Evolutionary conservation across 2,113 vertebrate genomes (phyloP).

Genomic region (Bos javanicus): DNA sequence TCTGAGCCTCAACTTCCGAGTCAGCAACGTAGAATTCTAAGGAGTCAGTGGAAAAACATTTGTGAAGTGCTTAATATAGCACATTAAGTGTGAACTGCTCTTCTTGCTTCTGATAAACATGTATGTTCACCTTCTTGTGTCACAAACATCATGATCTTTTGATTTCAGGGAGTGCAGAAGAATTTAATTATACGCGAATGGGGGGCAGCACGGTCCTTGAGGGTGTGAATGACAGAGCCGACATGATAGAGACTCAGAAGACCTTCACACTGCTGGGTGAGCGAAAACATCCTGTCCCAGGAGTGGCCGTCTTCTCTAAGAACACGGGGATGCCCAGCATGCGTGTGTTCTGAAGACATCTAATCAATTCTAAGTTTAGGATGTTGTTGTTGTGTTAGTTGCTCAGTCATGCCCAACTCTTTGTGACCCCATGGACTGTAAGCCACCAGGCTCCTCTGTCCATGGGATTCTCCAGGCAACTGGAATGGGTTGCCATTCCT

Average conservation of each 20-base stretch:
- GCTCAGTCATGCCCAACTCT: neutral
- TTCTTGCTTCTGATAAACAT: neutral
- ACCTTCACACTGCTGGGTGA: slow-evolving; percentile 93
- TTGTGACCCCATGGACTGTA: neutral
- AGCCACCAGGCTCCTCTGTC: neutral
- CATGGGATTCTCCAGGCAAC: neutral
- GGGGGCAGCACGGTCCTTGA: slow-evolving; percentile 88
- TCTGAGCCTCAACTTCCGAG: neutral
- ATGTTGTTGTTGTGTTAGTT: neutral
- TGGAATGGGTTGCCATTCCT: neutral
- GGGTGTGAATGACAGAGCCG: slow-evolving; percentile 89
- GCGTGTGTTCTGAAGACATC: neutral
- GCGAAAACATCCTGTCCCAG: neutral
- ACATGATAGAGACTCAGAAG: slow-evolving; percentile 91
- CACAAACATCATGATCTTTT: neutral
- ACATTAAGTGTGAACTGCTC: neutral
- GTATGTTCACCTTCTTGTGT: neutral
- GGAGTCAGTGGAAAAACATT: neutral
- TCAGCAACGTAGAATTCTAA: neutral
- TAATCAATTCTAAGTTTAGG: neutral
- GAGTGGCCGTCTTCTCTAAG: neutral
- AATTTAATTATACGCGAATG: slow-evolving; percentile 92
- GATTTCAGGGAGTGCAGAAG: slow-evolving; percentile 87
- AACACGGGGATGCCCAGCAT: neutral
- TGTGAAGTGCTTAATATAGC: neutral